These are phyloP conservation scores for Neoaliturus tenellus DNA, from an alignment of 2,888 invertebrate species.

Conservation along the genomic window DNA sequence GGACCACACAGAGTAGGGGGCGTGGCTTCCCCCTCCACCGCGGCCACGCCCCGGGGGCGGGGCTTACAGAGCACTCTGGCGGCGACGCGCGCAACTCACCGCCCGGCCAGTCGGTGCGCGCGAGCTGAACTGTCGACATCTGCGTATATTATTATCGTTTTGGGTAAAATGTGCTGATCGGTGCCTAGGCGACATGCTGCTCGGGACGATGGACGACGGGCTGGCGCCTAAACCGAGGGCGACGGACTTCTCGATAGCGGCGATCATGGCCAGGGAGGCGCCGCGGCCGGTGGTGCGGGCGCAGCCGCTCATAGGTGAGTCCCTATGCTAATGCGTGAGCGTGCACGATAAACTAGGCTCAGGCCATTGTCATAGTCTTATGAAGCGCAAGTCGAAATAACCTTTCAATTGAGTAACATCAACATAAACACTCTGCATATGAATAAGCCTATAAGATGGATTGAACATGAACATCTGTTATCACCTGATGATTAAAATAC, in stretches of 20 bases:
- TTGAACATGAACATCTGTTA: too few relatives aligned
- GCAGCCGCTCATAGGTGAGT: slow-evolving; percentile 54
- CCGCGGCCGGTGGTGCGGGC: slow-evolving; percentile 72
- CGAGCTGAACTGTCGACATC: slow-evolving; percentile 66
- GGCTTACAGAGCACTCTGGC: slow-evolving; percentile 56
- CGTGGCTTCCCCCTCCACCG: slow-evolving; percentile 46
- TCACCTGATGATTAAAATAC: too few relatives aligned
- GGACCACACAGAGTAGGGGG: slow-evolving; percentile 52
- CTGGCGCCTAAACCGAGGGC: slow-evolving; percentile 76
- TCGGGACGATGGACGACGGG: slow-evolving; percentile 74
- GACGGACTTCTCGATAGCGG: slow-evolving; percentile 97
- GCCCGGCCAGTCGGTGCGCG: slow-evolving; percentile 71
- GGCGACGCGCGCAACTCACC: slow-evolving; percentile 55
- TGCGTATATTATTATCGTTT: slow-evolving; percentile 54
- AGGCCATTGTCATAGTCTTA: too few relatives aligned
- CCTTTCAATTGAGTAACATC: too few relatives aligned
- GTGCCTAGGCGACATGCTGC: slow-evolving; percentile 72
- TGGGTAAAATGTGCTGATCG: slow-evolving; percentile 60
- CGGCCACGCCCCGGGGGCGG: slow-evolving; percentile 40
- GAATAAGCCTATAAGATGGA: too few relatives aligned
- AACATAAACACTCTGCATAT: too few relatives aligned
- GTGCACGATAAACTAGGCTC: too few relatives aligned
- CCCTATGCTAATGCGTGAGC: not conserved
- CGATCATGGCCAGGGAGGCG: slow-evolving; percentile 85
- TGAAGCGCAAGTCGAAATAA: too few relatives aligned